phyloP scores from a whole-genome alignment of 2,888 invertebrate genomes.

The Melangyna quadrimaculata region DNA sequence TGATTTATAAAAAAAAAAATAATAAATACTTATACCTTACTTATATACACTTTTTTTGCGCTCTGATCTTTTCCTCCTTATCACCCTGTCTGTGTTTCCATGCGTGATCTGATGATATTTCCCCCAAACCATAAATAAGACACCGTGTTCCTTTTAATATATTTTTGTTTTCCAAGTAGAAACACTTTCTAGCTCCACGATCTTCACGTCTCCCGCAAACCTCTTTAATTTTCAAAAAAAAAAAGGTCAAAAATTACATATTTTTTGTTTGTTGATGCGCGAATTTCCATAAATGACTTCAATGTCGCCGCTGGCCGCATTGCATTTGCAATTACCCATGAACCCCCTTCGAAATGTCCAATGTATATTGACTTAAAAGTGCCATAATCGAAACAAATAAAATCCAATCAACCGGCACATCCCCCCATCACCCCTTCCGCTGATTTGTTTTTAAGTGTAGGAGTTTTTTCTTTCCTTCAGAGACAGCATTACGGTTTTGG shows the following conservation, averaged over 20 bases:
- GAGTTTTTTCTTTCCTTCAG: constrained; percentile 24
- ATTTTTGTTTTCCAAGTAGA: constrained; percentile 47
- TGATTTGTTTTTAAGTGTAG: constrained; percentile 4
- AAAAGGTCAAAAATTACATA: neutral
- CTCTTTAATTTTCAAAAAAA: constrained; percentile 6
- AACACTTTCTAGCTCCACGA: constrained; percentile 34
- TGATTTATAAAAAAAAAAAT: constrained; percentile 47
- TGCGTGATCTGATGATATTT: constrained; percentile 33
- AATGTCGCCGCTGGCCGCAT: constrained; percentile 56
- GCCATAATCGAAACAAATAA: constrained; percentile 32
- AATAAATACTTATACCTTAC: neutral
- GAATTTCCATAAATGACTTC: constrained; percentile 65
- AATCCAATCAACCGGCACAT: neutral
- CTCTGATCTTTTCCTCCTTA: neutral
- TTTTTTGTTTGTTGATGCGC: neutral
- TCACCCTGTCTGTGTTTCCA: constrained; percentile 16
- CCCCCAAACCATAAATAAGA: constrained; percentile 22
- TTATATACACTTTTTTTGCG: constrained; percentile 9
- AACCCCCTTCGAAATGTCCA: neutral
- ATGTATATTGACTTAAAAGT: constrained; percentile 12
- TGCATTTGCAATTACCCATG: constrained; percentile 37
- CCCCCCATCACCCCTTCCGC: neutral
- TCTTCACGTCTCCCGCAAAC: neutral
- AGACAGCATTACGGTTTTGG: neutral
- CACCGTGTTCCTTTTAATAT: constrained; percentile 2